Evolutionary conservation across 2,113 vertebrate genomes (phyloP), one percentile per base, ranked within the genome.

Genomic region (Paedocypris sp.): DNA sequence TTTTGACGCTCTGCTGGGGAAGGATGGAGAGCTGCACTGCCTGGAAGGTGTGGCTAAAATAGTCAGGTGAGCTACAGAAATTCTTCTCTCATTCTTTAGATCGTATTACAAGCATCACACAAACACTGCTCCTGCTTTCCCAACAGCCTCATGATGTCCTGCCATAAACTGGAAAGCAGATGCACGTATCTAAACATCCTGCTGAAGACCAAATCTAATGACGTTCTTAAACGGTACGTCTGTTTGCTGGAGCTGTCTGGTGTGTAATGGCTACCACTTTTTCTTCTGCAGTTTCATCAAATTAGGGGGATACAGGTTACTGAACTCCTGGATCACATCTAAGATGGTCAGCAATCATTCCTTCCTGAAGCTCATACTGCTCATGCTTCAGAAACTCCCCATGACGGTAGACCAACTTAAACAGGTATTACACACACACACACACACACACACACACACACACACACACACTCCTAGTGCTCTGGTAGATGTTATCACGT

Each of bases 71-170:
- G 73, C 10, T 15, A 3, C 9, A n/a, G n/a, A n/a, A n/a, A n/a
- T n/a, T n/a, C n/a, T n/a, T n/a, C n/a, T n/a, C n/a, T 15, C 1
- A 16, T 10, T 28, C 10, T 28, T 23, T 25, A n/a, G 12, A 15
- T n/a, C 12, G 20, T n/a, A n/a, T n/a, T n/a, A n/a, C n/a, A n/a
- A n/a, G n/a, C n/a, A n/a, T n/a, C n/a, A n/a, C n/a, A 8, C 42
- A 4, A 25, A 31, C 31, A 49, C 18, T 4, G 6, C 32, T 20
- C 26, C 7, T 33, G 45, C n/a, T 65, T 35, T 12, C 25, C n/a
- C n/a, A n/a, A n/a, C n/a, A 97, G 94, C 69, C 75, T 97, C 1
- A 98, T 98, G 94, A 98, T 97, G 75, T 91, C 90, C 7, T 90
- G 92, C 0, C 86, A 88, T 52, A 97, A 96, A 83, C 87, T 98